Evolutionary conservation across 2,113 vertebrate species (phyloP), one percentile per base, ranked within the genome.

Genomic region (Stegastes partitus): DNA sequence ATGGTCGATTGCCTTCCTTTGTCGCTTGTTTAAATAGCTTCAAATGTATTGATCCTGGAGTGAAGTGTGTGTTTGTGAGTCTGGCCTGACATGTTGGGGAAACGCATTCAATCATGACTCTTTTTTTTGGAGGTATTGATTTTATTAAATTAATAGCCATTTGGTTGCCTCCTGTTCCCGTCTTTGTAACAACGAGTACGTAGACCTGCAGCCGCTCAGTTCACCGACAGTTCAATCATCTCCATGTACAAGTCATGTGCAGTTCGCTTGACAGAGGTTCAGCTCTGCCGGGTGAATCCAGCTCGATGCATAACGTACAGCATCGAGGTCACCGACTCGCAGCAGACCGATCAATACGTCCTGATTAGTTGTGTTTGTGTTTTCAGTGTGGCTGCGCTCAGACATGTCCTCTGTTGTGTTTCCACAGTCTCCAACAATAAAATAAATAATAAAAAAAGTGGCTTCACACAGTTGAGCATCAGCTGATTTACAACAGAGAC

Each of bases 401-500:
- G 56, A 15, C 21, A 11, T 28, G 23, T 50, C 47, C 58, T 47
- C 44, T 58, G 39, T 45, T 2, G 0, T 25, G 5, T 26, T 25
- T 77, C 22, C 23, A 25, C 42, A 59, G 54, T 53, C 56, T 63
- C 18, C 0, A n/a, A n/a, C n/a, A n/a, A n/a, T n/a, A n/a, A n/a
- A n/a, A n/a, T n/a, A n/a, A n/a, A n/a, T n/a, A n/a, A n/a, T n/a
- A n/a, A n/a, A n/a, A n/a, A n/a, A n/a, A n/a, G 3, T 31, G 44
- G 42, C 53, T 51, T 66, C 56, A 21, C 23, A 12, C 15, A 18
- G 22, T 54, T 23, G 28, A 64, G 54, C 14, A 66, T 61, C 25
- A 68, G 63, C 7, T 56, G 47, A 55, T 79, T 79, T 53, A 65
- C 26, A 53, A 50, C 18, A n/a, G 5, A 49, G 8, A 22, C 9